These are phyloP conservation scores for Hypselothyrea guttata DNA, from an alignment of 2,888 invertebrate species.

Conservation along the genomic window DNA sequence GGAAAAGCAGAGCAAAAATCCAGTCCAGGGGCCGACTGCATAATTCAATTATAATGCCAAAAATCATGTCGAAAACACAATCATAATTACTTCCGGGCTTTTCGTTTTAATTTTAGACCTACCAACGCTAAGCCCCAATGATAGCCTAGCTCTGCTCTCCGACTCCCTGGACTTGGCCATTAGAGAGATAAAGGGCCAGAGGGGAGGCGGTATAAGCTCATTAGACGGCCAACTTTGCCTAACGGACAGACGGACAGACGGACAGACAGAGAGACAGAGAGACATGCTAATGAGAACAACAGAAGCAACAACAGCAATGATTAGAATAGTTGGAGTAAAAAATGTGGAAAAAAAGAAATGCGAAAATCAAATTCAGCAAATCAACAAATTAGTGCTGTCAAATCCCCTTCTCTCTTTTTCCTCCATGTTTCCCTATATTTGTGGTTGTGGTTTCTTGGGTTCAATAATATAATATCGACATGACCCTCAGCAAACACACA, in stretches of 20 bases:
- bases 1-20: background rate
- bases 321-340: constrained; percentile 16
- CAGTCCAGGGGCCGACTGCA: constrained; percentile 10
- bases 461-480: constrained; percentile 48
- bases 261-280: constrained; percentile 10
- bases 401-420: constrained; percentile 22
- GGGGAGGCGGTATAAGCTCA: constrained; percentile 49
- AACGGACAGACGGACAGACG: constrained; percentile 12
- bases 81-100: constrained; percentile 68
- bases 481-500: constrained; percentile 48
- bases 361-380: constrained; percentile 70
- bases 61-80: constrained; percentile 67
- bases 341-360: constrained; percentile 7
- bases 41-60: constrained; percentile 70
- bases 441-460: constrained; percentile 8
- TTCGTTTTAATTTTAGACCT: constrained; percentile 25
- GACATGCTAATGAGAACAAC: constrained; percentile 55
- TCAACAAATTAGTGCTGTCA: constrained; percentile 76
- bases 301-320: constrained; percentile 14
- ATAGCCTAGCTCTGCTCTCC: background rate
- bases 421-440: background rate
- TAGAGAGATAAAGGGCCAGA: constrained; percentile 5
- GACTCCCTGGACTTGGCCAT: constrained; percentile 20
- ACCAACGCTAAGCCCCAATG: background rate
- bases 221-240: constrained; percentile 63